Conservation (phyloP, 2,113 vertebrate species). For the Poicephalus meyeri region DNA sequence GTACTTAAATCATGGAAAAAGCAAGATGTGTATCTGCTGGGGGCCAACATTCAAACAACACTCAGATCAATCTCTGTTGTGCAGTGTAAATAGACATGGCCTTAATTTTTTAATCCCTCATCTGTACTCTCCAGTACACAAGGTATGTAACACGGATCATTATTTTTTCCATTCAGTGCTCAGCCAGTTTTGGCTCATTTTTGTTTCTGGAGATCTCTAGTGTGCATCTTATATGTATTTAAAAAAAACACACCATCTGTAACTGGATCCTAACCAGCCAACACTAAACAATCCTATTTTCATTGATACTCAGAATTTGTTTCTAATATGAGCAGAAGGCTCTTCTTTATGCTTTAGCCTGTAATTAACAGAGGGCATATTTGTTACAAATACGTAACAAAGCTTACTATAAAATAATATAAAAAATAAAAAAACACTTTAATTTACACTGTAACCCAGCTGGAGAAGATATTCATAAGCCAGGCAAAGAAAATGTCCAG, state of each 20-base stretch:
- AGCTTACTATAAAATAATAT: neutral
- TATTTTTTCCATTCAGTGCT: constrained; percentile 67
- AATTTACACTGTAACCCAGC: neutral
- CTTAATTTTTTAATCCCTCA: neutral
- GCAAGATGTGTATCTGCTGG: neutral
- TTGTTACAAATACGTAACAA: neutral
- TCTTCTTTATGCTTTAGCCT: neutral
- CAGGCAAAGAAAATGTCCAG: neutral
- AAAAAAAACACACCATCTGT: constrained; percentile 65
- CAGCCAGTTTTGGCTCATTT: constrained; percentile 56
- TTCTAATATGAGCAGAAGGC: neutral
- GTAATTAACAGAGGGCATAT: constrained; percentile 34
- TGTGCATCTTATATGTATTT: constrained; percentile 36
- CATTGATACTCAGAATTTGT: constrained; percentile 34
- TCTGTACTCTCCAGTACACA: constrained; percentile 2
- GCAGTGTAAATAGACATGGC: neutral
- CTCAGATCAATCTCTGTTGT: neutral
- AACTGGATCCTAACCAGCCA: constrained; percentile 63
- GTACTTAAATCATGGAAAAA: neutral
- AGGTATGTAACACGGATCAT: constrained; percentile 51
- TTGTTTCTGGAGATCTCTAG: constrained; percentile 59
- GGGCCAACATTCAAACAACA: neutral
- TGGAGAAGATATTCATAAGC: neutral
- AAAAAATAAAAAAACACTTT: neutral
- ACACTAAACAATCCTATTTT: constrained; percentile 44